Base-by-base conservation (phyloP, 2,113 vertebrate genomes). In the Eolophus roseicapilla region DNA sequence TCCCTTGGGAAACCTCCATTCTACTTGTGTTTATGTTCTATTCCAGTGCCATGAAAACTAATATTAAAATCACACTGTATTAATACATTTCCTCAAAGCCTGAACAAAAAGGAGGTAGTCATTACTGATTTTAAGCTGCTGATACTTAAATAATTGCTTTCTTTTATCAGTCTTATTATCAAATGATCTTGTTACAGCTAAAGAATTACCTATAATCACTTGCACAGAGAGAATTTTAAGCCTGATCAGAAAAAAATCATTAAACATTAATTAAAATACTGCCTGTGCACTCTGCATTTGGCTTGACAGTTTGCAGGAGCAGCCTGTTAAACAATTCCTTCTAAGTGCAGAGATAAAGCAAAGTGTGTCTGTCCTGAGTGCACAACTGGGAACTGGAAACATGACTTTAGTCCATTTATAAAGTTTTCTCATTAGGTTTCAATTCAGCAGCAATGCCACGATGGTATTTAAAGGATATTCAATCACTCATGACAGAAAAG, bases 351-450 rank as follows among this genome's bases (percentile, higher is more conserved):
- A 94, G 68, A 52, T 88, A 90, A 82, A 91, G 33, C 37, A 91
- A 94, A 93, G 86, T 86, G n/a, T 71, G 37, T 52, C 92, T 83
- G 57, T 6, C 2, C 47, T 46, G 44, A 92, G 31, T 60, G 82
- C 69, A 81, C 93, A 81, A 27, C 27, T 92, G 85, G 90, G 92
- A 95, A 53, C 33, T 88, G 50, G 43, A 90, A 94, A 83, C 86
- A 88, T 84, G 76, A 84, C 83, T 95, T 93, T 41, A 88, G 88
- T 87, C 88, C 80, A 71, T 95, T 92, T 93, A 73, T 93, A 96
- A 93, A 88, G 74, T 88, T 96, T 95, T 95, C 95, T 96, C 95
- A 84, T 94, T 91, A 91, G 74, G 59, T 91, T 94, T 94, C 73
- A 6, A 87, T 95, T 94, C 82, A 77, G 77, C 65, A 95, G 75